Conservation (phyloP, 2,797 vertebrate genomes). For the Sylvia borin region DNA sequence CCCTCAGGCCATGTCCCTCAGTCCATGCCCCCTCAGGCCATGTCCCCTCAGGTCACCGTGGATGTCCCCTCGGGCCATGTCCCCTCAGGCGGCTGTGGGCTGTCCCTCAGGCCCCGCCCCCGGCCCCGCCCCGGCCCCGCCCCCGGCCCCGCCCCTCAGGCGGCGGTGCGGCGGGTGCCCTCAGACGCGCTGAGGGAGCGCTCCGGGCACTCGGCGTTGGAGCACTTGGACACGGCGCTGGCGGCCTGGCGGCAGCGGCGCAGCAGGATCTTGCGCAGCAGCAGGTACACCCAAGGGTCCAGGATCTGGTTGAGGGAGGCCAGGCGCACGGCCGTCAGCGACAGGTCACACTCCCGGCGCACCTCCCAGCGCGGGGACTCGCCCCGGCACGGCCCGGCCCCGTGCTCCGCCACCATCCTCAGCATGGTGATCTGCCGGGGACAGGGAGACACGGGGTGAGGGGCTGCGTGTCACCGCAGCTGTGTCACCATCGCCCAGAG, state of each 20-base stretch:
- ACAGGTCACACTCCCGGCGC: slow-evolving; percentile 85
- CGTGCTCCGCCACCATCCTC: slow-evolving; percentile 72
- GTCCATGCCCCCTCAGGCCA: too few relatives aligned
- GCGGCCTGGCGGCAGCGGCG: slow-evolving; percentile 91
- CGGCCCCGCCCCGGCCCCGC: too few relatives aligned
- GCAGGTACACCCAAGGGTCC: slow-evolving; percentile 97
- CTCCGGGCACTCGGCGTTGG: slow-evolving; percentile 68
- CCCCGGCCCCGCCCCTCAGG: too few relatives aligned
- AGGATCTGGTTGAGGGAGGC: slow-evolving; percentile 98
- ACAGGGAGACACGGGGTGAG: fast-evolving
- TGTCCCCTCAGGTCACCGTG: too few relatives aligned
- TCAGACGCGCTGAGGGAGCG: too few relatives aligned
- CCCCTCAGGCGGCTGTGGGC: too few relatives aligned
- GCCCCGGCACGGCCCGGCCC: slow-evolving; percentile 80
- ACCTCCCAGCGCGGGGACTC: slow-evolving; percentile 16
- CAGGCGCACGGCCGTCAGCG: slow-evolving; percentile 89
- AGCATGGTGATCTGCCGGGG: neutral
- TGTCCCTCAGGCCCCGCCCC: too few relatives aligned
- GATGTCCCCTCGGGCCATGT: too few relatives aligned
- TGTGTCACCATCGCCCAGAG: too few relatives aligned
- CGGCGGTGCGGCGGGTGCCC: too few relatives aligned
- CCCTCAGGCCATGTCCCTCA: too few relatives aligned
- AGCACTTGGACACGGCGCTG: slow-evolving; percentile 88
- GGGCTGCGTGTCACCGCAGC: neutral
- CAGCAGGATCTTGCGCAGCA: slow-evolving; percentile 92